These are phyloP conservation scores for Pongo abelii DNA, from an alignment of 2,113 vertebrate genomes.

Conservation along the genomic window DNA sequence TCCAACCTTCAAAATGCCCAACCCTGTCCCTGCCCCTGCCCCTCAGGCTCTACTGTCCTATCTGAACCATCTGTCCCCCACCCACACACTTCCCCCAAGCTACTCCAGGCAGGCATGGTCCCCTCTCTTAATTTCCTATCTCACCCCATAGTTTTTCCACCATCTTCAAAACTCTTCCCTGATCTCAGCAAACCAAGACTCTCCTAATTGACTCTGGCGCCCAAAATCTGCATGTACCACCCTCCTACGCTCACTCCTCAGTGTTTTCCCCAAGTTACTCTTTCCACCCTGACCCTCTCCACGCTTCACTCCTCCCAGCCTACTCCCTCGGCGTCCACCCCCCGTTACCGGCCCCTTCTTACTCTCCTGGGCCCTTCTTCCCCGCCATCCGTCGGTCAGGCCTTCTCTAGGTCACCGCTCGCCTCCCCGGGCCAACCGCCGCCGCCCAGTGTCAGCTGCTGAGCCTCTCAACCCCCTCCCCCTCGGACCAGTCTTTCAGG, in stretches of 20 bases:
- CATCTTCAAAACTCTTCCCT: slow-evolving; percentile 59
- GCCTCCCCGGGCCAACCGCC: neutral
- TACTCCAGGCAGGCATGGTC: neutral
- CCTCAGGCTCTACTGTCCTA: neutral
- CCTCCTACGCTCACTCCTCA: neutral
- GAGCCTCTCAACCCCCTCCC: neutral
- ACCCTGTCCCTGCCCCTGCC: neutral
- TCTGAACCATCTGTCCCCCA: neutral
- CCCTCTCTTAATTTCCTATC: neutral
- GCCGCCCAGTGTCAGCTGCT: neutral
- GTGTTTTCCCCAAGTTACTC: slow-evolving; percentile 25
- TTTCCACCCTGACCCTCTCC: neutral
- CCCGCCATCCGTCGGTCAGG: neutral
- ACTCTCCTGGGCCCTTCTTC: neutral
- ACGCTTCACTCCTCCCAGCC: neutral
- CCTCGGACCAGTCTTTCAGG: neutral
- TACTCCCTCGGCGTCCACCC: neutral
- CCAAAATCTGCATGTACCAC: neutral
- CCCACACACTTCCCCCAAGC: neutral
- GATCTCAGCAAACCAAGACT: neutral
- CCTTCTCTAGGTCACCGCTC: slow-evolving; percentile 51
- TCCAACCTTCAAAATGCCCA: neutral
- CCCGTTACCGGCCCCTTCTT: neutral
- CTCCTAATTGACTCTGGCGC: neutral
- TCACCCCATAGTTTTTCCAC: neutral